A percentile compares a stretch with the other conserved stretches of the same genome.
Evolutionary conservation across 2,797 vertebrate genomes (phyloP).

Genomic region (Poliocrania exsul): DNA sequence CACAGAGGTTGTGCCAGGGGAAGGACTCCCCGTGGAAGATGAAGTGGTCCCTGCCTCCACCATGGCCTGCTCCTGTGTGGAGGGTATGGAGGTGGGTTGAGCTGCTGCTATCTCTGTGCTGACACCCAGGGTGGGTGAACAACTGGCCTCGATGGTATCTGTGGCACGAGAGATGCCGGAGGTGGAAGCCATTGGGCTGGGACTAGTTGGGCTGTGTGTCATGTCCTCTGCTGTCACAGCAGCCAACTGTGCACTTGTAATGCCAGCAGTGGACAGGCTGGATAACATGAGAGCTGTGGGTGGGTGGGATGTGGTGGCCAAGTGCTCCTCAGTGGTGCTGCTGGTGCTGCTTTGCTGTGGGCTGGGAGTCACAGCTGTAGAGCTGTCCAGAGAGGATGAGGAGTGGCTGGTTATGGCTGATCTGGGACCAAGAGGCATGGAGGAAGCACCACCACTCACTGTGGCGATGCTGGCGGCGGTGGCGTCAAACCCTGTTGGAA

Average conservation of each 20-base stretch:
- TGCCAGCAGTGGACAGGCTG: accelerated
- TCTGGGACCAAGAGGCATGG: accelerated
- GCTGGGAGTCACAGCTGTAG: not conserved
- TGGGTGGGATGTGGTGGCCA: accelerated
- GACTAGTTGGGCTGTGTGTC: not conserved
- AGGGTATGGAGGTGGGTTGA: accelerated
- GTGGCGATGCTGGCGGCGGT: accelerated
- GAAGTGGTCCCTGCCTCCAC: accelerated
- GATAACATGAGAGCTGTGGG: accelerated
- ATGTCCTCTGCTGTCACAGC: accelerated
- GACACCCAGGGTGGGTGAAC: accelerated
- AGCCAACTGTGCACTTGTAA: accelerated
- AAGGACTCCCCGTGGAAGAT: accelerated
- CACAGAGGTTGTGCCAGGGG: accelerated
- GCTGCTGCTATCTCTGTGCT: accelerated
- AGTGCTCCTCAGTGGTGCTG: accelerated
- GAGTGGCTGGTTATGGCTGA: accelerated
- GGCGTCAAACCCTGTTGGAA: accelerated
- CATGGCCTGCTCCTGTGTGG: accelerated
- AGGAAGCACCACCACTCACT: not conserved
- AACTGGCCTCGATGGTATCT: accelerated
- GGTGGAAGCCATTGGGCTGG: not conserved
- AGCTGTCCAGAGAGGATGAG: not conserved
- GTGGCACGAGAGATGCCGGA: not conserved
- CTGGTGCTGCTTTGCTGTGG: not conserved